Conservation (phyloP, 2,797 vertebrate species). For the Numenius phaeopus region DNA sequence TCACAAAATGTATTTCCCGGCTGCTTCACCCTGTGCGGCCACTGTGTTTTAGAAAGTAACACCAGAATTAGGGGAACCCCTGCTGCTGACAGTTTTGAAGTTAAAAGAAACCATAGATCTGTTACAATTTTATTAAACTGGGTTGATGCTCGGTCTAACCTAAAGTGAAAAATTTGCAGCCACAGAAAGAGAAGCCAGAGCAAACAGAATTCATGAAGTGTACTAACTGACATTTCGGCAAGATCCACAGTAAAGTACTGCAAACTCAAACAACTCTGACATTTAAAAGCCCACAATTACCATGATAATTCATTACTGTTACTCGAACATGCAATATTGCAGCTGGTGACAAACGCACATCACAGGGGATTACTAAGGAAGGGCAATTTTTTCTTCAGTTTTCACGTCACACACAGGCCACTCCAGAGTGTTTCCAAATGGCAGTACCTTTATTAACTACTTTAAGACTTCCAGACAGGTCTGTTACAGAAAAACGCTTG, state of each 20-base stretch:
- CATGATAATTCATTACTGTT: neutral
- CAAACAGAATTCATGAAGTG: neutral
- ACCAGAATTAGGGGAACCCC: neutral
- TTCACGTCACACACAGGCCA: fast-evolving
- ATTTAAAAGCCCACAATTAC: neutral
- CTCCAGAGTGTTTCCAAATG: fast-evolving
- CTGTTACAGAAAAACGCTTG: neutral
- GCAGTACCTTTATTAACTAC: neutral
- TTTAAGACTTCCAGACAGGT: neutral
- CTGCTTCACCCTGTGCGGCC: neutral
- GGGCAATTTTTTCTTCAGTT: neutral
- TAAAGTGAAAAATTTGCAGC: neutral
- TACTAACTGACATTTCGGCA: neutral
- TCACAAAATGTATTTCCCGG: neutral
- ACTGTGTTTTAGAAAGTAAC: neutral
- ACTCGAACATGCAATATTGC: neutral
- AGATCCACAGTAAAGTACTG: neutral
- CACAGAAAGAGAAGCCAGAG: neutral
- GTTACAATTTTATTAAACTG: neutral
- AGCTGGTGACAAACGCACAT: neutral
- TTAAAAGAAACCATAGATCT: neutral
- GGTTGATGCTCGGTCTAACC: fast-evolving
- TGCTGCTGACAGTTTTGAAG: neutral
- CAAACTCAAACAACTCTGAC: neutral
- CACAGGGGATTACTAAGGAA: neutral